Conservation (phyloP, 2,888 invertebrate species). For the Pasiphila rectangulata region DNA sequence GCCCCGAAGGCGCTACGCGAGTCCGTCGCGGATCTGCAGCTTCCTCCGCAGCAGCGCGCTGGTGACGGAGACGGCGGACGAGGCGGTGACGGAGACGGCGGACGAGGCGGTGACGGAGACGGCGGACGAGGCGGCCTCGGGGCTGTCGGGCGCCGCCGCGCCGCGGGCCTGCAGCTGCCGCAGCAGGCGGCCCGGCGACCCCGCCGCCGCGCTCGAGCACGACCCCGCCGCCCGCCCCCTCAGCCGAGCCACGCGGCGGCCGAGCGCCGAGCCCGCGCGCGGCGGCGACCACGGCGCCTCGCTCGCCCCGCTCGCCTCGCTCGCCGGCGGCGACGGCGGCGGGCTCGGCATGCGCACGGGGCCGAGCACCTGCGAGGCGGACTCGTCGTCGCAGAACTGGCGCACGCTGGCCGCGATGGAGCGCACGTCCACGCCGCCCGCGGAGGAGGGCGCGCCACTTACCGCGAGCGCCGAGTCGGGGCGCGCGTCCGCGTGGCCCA, state of each 20-base stretch:
- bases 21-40: slow-evolving; percentile 1
- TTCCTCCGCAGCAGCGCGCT: slow-evolving; percentile 8
- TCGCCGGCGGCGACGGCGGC: slow-evolving; percentile 2
- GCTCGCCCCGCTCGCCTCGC: not conserved
- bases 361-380: slow-evolving; percentile 49
- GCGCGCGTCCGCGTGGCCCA: slow-evolving; percentile 70
- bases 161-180: no score
- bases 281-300: not conserved
- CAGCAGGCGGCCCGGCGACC: slow-evolving; percentile 2
- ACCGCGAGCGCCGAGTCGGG: slow-evolving; percentile 50
- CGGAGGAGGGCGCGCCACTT: slow-evolving; percentile 39
- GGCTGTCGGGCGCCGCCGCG: not conserved
- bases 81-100: not conserved
- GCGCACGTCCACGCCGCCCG: slow-evolving; percentile 12
- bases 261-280: not conserved
- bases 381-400: slow-evolving; percentile 38
- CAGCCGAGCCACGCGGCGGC: not conserved
- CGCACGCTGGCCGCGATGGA: slow-evolving; percentile 9
- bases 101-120: no score
- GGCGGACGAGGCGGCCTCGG: not conserved
- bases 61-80: not conserved
- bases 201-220: not conserved
- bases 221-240: not conserved
- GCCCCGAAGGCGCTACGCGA: no score
- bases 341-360: slow-evolving; percentile 42